These are phyloP conservation scores for Latrodectus elegans DNA, from an alignment of 2,888 invertebrate species.

Conservation along the genomic window DNA sequence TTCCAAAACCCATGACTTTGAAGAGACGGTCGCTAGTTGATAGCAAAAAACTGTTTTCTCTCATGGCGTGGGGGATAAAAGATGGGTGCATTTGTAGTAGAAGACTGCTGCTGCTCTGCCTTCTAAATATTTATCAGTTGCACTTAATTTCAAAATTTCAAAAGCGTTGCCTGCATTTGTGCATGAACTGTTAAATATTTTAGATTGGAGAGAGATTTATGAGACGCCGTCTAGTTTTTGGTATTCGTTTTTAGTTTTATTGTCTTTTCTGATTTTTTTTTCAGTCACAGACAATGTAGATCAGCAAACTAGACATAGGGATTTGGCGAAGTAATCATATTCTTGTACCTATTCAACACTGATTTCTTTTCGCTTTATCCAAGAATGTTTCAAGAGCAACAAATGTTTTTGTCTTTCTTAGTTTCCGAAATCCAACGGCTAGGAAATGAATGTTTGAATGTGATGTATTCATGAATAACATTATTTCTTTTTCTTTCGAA, in stretches of 20 bases:
- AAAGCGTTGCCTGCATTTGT: slow-evolving; percentile 52
- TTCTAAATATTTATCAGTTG: slow-evolving; percentile 60
- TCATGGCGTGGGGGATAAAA: slow-evolving; percentile 29
- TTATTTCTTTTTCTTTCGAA: not conserved
- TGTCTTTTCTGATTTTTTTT: not conserved
- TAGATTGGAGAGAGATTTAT: slow-evolving; percentile 46
- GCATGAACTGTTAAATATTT: slow-evolving; percentile 52
- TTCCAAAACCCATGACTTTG: slow-evolving; percentile 37
- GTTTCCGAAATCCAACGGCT: not conserved
- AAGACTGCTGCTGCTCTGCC: not conserved
- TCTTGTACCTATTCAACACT: not conserved
- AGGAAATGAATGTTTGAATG: not conserved
- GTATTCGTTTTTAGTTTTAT: not conserved
- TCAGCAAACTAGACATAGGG: not conserved
- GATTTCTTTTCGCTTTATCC: not conserved
- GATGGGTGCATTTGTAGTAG: slow-evolving; percentile 25
- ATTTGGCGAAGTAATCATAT: not conserved
- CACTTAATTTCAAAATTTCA: slow-evolving; percentile 57
- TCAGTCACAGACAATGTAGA: not conserved
- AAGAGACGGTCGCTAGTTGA: not conserved
- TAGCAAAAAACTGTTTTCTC: slow-evolving; percentile 21
- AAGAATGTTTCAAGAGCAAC: not conserved
- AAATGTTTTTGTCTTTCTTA: not conserved
- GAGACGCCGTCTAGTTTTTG: not conserved
- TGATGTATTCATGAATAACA: slow-evolving; percentile 1